phyloP scores from a whole-genome alignment of 2,888 invertebrate species.

The Thumatha senex region DNA sequence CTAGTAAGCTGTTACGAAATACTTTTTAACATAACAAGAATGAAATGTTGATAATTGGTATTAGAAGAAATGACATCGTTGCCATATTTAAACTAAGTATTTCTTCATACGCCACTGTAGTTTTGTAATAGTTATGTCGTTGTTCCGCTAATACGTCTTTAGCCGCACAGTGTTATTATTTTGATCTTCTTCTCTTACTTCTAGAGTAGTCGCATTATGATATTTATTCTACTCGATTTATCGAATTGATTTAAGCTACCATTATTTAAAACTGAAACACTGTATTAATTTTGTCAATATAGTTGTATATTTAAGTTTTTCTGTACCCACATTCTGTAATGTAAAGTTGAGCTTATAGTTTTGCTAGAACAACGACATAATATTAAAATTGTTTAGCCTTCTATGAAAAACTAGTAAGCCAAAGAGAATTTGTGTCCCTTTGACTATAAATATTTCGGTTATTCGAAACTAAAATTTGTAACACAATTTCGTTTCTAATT shows the following conservation, averaged over 20 bases:
- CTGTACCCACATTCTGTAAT: too few species aligned
- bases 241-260: conserved; percentile 14
- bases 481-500: too few species aligned
- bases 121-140: not conserved
- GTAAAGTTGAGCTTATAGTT: too few species aligned
- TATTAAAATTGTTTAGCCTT: too few species aligned
- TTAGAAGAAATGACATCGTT: not conserved
- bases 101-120: conserved; percentile 1
- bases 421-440: too few species aligned
- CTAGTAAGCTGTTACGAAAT: conserved; percentile 6
- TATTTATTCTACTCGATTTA: conserved; percentile 16
- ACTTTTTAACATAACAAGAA: not conserved
- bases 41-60: not conserved
- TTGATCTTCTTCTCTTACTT: conserved; percentile 59
- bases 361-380: too few species aligned
- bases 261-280: too few species aligned
- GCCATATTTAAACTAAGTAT: conserved; percentile 7
- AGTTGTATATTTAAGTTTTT: conserved; percentile 8
- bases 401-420: too few species aligned
- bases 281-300: conserved; percentile 39
- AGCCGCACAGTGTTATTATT: conserved; percentile 19
- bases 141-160: not conserved
- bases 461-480: too few species aligned
- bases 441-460: too few species aligned
- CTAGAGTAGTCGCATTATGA: conserved; percentile 56